These are phyloP conservation scores for Oryzias sinensis DNA, from an alignment of 2,797 vertebrate genomes.

Conservation along the genomic window DNA sequence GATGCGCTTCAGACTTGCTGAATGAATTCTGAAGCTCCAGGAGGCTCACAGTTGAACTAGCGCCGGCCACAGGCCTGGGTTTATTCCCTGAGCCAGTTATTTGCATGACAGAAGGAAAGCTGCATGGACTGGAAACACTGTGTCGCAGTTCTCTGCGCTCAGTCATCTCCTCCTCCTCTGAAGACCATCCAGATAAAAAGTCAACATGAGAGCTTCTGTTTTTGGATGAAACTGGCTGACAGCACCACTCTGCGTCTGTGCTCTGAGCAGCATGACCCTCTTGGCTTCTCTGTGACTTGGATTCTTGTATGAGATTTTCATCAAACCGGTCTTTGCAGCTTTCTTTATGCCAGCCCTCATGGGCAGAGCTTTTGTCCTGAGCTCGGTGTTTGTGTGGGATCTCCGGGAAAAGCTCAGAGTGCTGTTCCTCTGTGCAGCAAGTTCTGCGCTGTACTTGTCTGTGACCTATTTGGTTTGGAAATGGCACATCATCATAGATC, in stretches of 20 bases:
- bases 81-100: constrained; percentile 18
- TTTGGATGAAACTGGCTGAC: constrained; percentile 20
- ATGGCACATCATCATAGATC: constrained; percentile 25
- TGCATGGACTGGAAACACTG: constrained; percentile 9
- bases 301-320: constrained; percentile 21
- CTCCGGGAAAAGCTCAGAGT: constrained; percentile 28
- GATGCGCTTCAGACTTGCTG: constrained; percentile 72
- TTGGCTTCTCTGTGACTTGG: constrained; percentile 21
- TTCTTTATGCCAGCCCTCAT: constrained; percentile 25
- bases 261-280: constrained; percentile 28
- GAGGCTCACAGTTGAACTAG: constrained; percentile 35
- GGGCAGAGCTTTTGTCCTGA: constrained; percentile 8
- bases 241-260: constrained; percentile 48
- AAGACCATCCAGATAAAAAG: constrained; percentile 8
- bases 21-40: constrained; percentile 78
- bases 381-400: constrained; percentile 19
- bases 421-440: constrained; percentile 15
- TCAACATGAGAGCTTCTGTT: constrained; percentile 1
- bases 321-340: constrained; percentile 41
- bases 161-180: neutral
- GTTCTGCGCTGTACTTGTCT: constrained; percentile 22
- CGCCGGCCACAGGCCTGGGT: constrained; percentile 22
- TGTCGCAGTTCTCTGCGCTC: constrained; percentile 6
- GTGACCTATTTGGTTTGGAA: constrained; percentile 21
- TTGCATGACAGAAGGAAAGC: constrained; percentile 27